phyloP scores from a whole-genome alignment of 2,888 invertebrate genomes.

The Ormyrus rosae region DNA sequence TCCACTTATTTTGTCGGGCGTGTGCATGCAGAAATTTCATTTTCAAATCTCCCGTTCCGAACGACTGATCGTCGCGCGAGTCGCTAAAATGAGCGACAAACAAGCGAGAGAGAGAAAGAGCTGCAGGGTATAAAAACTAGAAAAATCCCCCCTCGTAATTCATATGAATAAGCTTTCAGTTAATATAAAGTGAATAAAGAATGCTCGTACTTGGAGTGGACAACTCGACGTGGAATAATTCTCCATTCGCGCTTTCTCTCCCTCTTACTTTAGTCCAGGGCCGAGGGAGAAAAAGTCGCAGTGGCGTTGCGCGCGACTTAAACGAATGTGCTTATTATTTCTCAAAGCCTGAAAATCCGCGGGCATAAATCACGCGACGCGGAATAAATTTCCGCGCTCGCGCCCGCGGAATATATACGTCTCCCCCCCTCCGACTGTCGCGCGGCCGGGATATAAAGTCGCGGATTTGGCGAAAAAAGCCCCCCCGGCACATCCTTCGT shows the following conservation, averaged over 20 bases:
- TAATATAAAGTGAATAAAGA: no score
- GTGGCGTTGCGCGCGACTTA: neutral
- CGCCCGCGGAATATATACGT: conserved; percentile 3
- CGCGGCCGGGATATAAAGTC: neutral
- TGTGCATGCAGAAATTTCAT: no score
- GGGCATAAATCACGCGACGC: conserved; percentile 41
- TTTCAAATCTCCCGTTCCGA: no score
- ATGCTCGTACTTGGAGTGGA: neutral
- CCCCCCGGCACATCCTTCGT: conserved; percentile 13
- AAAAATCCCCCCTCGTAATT: neutral
- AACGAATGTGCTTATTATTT: conserved; percentile 25
- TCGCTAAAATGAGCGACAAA: no score
- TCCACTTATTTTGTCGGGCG: neutral
- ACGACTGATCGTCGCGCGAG: no score
- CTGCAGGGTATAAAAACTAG: neutral
- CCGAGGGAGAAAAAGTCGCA: neutral
- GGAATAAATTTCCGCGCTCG: conserved; percentile 43
- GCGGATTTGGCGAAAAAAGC: neutral
- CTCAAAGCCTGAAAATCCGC: conserved; percentile 31
- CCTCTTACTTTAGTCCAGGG: neutral
- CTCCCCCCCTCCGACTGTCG: neutral
- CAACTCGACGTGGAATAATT: neutral
- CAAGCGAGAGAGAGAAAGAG: no score
- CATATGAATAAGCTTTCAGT: no score
- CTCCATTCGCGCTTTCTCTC: neutral